These are phyloP conservation scores for Pseudorhombus dupliciocellatus DNA, from an alignment of 2,113 vertebrate species.

Conservation along the genomic window DNA sequence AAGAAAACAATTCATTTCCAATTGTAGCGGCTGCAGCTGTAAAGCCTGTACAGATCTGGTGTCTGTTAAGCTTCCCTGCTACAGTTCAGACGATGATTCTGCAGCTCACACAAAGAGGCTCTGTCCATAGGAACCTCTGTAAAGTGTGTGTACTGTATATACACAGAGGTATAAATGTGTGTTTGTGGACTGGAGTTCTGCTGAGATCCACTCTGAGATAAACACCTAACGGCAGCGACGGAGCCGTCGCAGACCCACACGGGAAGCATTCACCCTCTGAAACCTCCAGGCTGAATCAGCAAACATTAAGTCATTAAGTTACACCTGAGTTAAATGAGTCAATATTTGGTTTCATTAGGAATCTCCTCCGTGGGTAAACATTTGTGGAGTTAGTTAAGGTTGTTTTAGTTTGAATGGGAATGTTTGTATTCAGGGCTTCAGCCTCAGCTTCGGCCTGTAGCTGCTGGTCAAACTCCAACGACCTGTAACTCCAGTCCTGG, in stretches of 20 bases:
- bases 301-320: constrained; percentile 59
- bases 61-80: neutral
- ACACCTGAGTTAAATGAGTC: constrained; percentile 37
- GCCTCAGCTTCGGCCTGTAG: constrained; percentile 35
- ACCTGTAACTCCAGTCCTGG: constrained; percentile 18
- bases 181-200: neutral
- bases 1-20: too few relatives aligned
- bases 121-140: constrained; percentile 44
- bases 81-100: constrained; percentile 22
- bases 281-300: constrained; percentile 36
- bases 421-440: constrained; percentile 57
- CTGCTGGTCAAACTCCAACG: constrained; percentile 19
- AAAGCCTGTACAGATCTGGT: neutral
- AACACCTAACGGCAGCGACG: constrained; percentile 28
- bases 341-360: constrained; percentile 62
- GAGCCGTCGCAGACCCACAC: constrained; percentile 28
- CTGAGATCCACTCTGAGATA: constrained; percentile 47
- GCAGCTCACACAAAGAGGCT: constrained; percentile 51
- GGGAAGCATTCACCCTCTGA: constrained; percentile 22
- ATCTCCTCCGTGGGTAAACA: constrained; percentile 61
- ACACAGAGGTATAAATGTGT: neutral
- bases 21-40: too few relatives aligned
- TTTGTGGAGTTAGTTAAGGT: constrained; percentile 61
- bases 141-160: constrained; percentile 30
- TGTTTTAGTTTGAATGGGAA: constrained; percentile 66